Evolutionary conservation across 2,113 vertebrate genomes (phyloP).

Genomic region (Panthera leo): DNA sequence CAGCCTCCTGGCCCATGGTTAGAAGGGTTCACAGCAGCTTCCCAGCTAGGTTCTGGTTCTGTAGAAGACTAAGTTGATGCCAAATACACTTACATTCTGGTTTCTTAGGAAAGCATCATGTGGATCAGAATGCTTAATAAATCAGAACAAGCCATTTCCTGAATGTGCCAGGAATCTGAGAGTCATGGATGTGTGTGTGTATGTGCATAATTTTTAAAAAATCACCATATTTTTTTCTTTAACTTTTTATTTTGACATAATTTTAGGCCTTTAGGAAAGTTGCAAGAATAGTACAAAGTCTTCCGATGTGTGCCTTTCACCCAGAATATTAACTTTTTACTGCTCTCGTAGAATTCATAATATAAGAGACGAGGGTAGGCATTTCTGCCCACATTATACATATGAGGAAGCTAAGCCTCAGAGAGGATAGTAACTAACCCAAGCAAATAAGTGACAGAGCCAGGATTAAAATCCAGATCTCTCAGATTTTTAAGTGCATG

Average conservation of each 20-base stretch:
- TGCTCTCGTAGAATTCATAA: not conserved
- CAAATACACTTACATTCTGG: not conserved
- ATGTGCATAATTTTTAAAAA: not conserved
- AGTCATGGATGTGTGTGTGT: not conserved
- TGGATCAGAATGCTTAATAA: not conserved
- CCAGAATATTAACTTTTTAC: not conserved
- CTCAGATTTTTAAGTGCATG: not conserved
- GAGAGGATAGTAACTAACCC: not conserved
- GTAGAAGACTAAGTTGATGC: not conserved
- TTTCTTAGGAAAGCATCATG: not conserved
- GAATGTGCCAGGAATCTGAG: not conserved
- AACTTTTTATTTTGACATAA: not conserved
- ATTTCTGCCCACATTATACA: not conserved
- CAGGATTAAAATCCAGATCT: not conserved
- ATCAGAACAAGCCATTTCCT: slow-evolving; percentile 26
- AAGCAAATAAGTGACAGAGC: not conserved
- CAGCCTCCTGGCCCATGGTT: not conserved
- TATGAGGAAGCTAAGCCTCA: not conserved
- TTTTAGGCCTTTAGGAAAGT: not conserved
- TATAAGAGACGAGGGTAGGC: not conserved
- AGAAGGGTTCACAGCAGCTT: not conserved
- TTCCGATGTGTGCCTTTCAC: not conserved
- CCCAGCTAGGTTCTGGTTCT: not conserved
- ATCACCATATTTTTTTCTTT: not conserved
- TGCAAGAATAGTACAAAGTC: not conserved